Conservation (phyloP, 2,888 invertebrate species). For the Epinotia nisella region DNA sequence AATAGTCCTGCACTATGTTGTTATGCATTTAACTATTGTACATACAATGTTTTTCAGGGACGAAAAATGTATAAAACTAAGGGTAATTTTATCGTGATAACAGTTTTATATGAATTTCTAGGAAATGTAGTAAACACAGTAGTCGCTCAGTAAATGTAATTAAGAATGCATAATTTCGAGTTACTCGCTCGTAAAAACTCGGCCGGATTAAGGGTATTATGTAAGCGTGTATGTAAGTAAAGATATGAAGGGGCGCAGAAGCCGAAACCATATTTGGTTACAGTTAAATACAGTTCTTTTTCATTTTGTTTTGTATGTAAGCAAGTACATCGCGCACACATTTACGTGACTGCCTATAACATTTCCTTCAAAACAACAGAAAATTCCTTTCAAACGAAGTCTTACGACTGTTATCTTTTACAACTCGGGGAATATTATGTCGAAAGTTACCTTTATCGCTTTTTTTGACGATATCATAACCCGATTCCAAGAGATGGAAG, state of each 20-base stretch:
- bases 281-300: conserved; percentile 5
- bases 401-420: neutral
- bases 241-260: conserved; percentile 16
- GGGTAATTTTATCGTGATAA: neutral
- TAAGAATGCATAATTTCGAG: conserved; percentile 28
- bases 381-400: neutral
- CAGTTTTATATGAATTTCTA: neutral
- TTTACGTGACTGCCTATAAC: neutral
- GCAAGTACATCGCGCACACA: neutral
- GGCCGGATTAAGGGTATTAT: conserved; percentile 30
- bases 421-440: neutral
- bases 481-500: neutral
- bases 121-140: conserved; percentile 20
- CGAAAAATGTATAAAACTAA: neutral
- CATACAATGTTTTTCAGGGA: neutral
- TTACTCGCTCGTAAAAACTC: conserved; percentile 13
- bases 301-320: neutral
- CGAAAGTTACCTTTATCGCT: conserved; percentile 9
- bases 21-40: neutral
- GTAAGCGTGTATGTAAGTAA: conserved; percentile 22
- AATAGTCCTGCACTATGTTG: neutral
- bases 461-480: conserved; percentile 9
- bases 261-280: conserved; percentile 31
- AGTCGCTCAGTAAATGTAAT: conserved; percentile 5
- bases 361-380: neutral